Base-by-base conservation (phyloP, 2,113 vertebrate species). In the Rostratula benghalensis region DNA sequence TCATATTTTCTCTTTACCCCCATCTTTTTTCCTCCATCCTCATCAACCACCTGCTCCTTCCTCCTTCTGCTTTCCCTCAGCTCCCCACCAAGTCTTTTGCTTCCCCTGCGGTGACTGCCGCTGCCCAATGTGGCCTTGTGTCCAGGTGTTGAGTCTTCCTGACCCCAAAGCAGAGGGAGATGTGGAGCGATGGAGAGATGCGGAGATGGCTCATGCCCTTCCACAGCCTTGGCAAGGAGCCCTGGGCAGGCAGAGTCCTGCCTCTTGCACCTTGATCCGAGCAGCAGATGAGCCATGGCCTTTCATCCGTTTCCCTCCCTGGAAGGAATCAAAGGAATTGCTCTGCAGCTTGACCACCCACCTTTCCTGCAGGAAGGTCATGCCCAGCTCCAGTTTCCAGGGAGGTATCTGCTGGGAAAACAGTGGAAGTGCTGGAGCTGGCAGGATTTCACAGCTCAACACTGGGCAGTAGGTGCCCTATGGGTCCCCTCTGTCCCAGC, bases 361-460 rank as follows among this genome's bases (percentile, higher is more conserved):
- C 64, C 13, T 59, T 67, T 53, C 74, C 67, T 46, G n/a, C 57
- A 83, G 78, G 35, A 37, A 61, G 64, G 24, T 0, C 1, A 48
- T 70, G 89, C 43, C 37, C 4, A 1, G 59, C 63, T 94, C 73
- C 73, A 70, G 87, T 96, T 97, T 90, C 89, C 94, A 92, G 95
- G 94, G 95, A 93, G 89, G 95, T 82, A 71, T 77, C 37, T 0
- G 3, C 86, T 75, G 87, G 84, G 76, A 83, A 59, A 60, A 65
- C 48, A 9, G 11, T 57, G 92, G 75, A 37, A 71, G 57, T 0
- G 2, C 70, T 85, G 84, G 70, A 56, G 71, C 61, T 56, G 86
- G 7, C 23, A 63, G 77, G 59, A 51, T 48, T 39, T 45, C 37
- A 30, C 31, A 81, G 51, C 74, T 65, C 60, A 46, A 5, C 39